Evolutionary conservation across 2,888 invertebrate genomes (phyloP), one percentile per base, ranked within the genome.

Genomic region (Julus scanicus): DNA sequence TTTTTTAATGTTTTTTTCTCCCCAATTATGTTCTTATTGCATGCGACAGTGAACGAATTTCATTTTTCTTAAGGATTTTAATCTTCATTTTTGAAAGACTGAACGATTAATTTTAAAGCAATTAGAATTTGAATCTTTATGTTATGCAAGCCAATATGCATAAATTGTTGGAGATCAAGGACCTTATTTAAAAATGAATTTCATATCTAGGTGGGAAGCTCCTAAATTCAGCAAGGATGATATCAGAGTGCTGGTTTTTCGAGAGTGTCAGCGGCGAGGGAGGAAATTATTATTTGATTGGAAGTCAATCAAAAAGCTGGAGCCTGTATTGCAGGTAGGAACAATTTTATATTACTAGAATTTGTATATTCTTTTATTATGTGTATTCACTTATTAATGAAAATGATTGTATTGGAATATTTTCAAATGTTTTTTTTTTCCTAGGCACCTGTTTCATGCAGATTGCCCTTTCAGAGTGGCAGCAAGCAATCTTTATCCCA

Each of bases 241-340:
- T 87, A 91, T 97, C 89, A 94, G 97, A 90, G 94, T 97, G 91
- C 94, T 97, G 91, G 93, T 97, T 90, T 97, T 96, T 93, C 95
- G 95, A 91, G 97, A 97, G 93, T 96, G 96, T 92, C 97, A 97
- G 91, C 95, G 95, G 92, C 94, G 95, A 89, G 97, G 96, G 44
- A 94, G 96, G 89, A 95, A 95, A 90, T 93, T 97, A 63, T 93
- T 97, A 88, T 97, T 97, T 92, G 97, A 97, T 92, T 97, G 97
- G 0, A 91, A 89, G 80, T 89, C 90, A 9, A 89, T 90, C 3
- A 90, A 89, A 84, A 94, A 94, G 71, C 2, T 40, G 1, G 86
- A 86, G 17, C 86, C 53, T 1, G 37, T 39, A 49, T 15, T 2
- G 17, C 49, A 86, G 49, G 86, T 86, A 53, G 17, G 84, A n/a